These are phyloP conservation scores for Bombus confusus DNA, from an alignment of 1,140 invertebrate species.

Conservation along the genomic window DNA sequence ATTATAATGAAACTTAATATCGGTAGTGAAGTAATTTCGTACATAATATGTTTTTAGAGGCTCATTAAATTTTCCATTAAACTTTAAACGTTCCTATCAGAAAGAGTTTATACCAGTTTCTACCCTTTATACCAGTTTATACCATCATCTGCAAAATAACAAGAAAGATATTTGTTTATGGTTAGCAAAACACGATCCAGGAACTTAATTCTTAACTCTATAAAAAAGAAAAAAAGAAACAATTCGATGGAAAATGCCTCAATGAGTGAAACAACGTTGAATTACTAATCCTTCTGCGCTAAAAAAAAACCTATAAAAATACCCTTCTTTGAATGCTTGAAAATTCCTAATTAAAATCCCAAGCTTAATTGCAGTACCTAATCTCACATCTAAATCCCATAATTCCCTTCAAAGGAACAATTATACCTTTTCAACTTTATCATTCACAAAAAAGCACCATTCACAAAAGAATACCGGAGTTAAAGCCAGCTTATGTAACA, in stretches of 20 bases:
- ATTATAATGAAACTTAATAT: slow-evolving; percentile 3
- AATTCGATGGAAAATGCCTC: too few relatives aligned
- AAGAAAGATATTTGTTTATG: not conserved
- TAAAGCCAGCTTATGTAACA: not conserved
- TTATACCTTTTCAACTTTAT: not conserved
- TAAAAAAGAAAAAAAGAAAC: too few relatives aligned
- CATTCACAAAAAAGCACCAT: too few relatives aligned
- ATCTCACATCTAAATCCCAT: not conserved
- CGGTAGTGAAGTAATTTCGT: not conserved
- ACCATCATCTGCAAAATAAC: not conserved
- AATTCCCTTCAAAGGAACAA: not conserved
- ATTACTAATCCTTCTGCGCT: too few relatives aligned
- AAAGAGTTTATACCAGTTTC: not conserved
- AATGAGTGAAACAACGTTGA: too few relatives aligned
- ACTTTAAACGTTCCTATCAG: not conserved
- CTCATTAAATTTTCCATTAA: not conserved
- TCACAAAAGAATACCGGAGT: not conserved
- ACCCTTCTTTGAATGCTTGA: not conserved
- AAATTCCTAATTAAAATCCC: not conserved
- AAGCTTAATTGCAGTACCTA: not conserved
- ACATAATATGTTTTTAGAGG: not conserved
- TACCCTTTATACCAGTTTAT: not conserved
- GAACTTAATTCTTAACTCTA: not conserved
- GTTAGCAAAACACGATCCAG: not conserved
- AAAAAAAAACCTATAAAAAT: not conserved